These are phyloP conservation scores for Hypanus sabinus DNA, from an alignment of 2,113 vertebrate genomes.

Conservation along the genomic window DNA sequence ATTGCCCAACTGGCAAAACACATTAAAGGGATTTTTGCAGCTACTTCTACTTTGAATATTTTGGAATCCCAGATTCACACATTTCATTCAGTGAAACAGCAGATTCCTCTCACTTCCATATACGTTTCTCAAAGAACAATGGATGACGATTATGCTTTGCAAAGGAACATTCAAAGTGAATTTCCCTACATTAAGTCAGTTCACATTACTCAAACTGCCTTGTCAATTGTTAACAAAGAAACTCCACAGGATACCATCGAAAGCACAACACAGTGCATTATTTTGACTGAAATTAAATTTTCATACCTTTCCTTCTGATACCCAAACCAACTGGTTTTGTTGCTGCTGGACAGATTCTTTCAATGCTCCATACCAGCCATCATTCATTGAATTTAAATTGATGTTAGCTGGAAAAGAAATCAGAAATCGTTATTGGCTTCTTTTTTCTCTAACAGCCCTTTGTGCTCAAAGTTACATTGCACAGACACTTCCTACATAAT, in stretches of 20 bases:
- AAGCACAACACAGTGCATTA: not conserved
- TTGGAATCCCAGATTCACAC: not conserved
- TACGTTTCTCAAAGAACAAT: not conserved
- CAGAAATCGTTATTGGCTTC: not conserved
- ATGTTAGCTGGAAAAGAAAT: constrained; percentile 75
- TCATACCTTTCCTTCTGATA: constrained; percentile 96
- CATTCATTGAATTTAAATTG: constrained; percentile 98
- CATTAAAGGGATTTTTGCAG: not conserved
- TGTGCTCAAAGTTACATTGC: not conserved
- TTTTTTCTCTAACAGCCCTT: not conserved
- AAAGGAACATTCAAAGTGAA: not conserved
- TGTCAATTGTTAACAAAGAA: not conserved
- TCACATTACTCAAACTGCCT: not conserved
- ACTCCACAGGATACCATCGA: not conserved
- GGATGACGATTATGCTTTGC: not conserved
- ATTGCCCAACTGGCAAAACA: not conserved
- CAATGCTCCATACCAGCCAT: constrained; percentile 93
- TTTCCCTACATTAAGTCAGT: not conserved
- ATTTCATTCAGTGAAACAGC: not conserved
- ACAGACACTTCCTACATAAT: not conserved
- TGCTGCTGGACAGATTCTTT: constrained; percentile 94
- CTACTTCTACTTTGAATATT: not conserved
- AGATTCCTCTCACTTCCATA: not conserved
- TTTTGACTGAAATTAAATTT: not conserved
- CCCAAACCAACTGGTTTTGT: constrained; percentile 96